phyloP scores from a whole-genome alignment of 2,888 invertebrate species.

The Stictocephala bisonia region DNA sequence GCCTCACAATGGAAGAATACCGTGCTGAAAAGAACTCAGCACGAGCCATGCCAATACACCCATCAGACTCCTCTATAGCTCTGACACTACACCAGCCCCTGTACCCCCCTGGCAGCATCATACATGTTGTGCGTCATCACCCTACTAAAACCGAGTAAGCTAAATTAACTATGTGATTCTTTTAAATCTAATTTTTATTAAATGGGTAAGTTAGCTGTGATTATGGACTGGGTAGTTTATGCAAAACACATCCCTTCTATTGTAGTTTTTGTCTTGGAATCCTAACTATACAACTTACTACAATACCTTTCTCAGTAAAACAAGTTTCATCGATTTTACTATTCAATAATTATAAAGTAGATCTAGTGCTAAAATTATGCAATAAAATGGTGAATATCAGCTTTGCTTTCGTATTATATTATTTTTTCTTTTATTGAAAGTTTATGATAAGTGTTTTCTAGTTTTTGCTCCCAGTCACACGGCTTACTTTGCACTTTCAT shows the following conservation, averaged over 20 bases:
- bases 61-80: conserved; percentile 79
- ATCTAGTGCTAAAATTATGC: no score
- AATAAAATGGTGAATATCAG: no score
- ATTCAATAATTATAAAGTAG: no score
- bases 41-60: conserved; percentile 72
- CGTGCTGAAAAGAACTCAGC: conserved; percentile 74
- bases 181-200: conserved; percentile 24
- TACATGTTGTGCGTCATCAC: conserved; percentile 88
- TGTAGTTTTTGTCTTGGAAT: conserved; percentile 44
- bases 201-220: conserved; percentile 26
- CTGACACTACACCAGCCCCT: conserved; percentile 84
- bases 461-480: no score
- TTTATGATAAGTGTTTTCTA: no score
- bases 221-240: conserved; percentile 27
- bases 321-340: no score
- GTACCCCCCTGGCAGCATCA: conserved; percentile 86
- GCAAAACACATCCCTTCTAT: conserved; percentile 19
- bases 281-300: no score
- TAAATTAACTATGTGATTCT: conserved; percentile 57
- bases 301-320: no score
- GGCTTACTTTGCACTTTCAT: no score
- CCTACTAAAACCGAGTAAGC: conserved; percentile 82
- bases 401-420: no score
- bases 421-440: no score
- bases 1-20: conserved; percentile 74